Evolutionary conservation across 2,797 vertebrate genomes (phyloP).

Genomic region (Sebastes cheni): DNA sequence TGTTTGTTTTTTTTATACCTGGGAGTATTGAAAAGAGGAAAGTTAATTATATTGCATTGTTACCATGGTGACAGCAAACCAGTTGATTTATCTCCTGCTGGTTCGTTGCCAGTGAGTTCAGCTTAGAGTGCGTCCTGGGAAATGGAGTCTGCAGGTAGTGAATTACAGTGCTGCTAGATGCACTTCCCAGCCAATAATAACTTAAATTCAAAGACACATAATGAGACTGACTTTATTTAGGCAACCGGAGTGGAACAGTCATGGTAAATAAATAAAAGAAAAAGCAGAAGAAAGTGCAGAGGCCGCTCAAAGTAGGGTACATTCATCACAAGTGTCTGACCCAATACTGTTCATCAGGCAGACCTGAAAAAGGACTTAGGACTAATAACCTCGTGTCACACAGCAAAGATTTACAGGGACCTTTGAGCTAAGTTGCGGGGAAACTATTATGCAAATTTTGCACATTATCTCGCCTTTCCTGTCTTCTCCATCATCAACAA

Average conservation of each 20-base stretch:
- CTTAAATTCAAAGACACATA: constrained; percentile 32
- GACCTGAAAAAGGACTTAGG: constrained; percentile 43
- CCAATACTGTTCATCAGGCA: constrained; percentile 60
- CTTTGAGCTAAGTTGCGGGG: constrained; percentile 50
- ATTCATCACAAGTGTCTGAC: constrained; percentile 56
- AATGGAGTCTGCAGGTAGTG: constrained; percentile 39
- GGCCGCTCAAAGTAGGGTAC: constrained; percentile 52
- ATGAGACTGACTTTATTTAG: constrained; percentile 50
- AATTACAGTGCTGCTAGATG: constrained; percentile 26
- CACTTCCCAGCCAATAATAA: constrained; percentile 25
- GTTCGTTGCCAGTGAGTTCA: constrained; percentile 18
- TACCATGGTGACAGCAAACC: constrained; percentile 35
- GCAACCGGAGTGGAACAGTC: constrained; percentile 28
- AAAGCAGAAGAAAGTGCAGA: constrained; percentile 30
- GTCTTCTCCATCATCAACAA: constrained; percentile 49
- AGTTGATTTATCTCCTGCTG: constrained; percentile 44
- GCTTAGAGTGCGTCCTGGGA: constrained; percentile 30
- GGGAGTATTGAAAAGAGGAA: not conserved
- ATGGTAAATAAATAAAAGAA: constrained; percentile 45
- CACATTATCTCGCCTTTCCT: constrained; percentile 50
- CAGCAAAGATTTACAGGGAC: constrained; percentile 48
- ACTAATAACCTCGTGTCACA: constrained; percentile 56
- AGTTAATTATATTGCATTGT: constrained; percentile 40
- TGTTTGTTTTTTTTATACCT: constrained; percentile 3
- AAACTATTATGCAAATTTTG: constrained; percentile 60